phyloP scores from a whole-genome alignment of 2,888 invertebrate genomes.

The Iselma pallidipennis region DNA sequence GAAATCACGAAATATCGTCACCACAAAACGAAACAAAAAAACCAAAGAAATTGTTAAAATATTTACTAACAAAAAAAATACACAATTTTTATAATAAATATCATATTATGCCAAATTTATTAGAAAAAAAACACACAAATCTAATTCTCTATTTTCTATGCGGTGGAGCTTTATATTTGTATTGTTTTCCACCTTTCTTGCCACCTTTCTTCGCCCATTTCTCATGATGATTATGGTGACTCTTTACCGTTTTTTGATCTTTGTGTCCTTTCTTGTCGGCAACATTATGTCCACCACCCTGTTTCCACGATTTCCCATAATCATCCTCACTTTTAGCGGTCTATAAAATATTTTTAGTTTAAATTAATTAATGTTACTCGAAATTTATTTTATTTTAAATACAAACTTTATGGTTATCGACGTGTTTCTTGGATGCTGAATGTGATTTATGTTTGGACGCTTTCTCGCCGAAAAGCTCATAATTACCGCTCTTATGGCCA shows the following conservation, averaged over 20 bases:
- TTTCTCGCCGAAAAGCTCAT: conserved; percentile 50
- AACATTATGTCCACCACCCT: conserved; percentile 44
- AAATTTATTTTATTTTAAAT: no score
- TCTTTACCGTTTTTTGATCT: conserved; percentile 41
- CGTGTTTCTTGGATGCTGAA: conserved; percentile 29
- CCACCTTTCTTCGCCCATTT: conserved; percentile 49
- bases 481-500: conserved; percentile 53
- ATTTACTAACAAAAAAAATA: neutral
- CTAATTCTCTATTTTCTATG: conserved; percentile 13
- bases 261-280: conserved; percentile 47
- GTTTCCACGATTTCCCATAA: conserved; percentile 46
- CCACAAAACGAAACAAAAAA: neutral
- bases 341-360: conserved; percentile 25
- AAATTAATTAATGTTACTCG: conserved; percentile 5
- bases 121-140: neutral
- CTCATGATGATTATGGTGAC: conserved; percentile 42
- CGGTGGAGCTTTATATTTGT: conserved; percentile 34
- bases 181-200: conserved; percentile 47
- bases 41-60: neutral
- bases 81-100: neutral
- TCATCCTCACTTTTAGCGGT: conserved; percentile 42
- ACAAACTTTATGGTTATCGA: conserved; percentile 40
- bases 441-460: conserved; percentile 45
- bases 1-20: conserved; percentile 2
- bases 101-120: neutral